Base-by-base conservation (phyloP, 2,888 invertebrate genomes). In the Lepetodrilus schrolli region DNA sequence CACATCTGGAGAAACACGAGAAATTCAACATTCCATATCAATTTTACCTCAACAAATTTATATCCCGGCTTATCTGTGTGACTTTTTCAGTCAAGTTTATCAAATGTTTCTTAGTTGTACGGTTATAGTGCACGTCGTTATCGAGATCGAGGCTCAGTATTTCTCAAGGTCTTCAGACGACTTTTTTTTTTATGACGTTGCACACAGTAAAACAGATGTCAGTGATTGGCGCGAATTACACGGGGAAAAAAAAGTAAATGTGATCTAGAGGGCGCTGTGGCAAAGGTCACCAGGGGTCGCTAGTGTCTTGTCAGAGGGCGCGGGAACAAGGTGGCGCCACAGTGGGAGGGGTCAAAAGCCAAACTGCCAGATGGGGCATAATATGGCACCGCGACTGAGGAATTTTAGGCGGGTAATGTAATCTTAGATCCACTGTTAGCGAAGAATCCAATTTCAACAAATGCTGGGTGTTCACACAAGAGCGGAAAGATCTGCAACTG, bases 281-380 rank as follows among this genome's bases (percentile, higher is more conserved):
- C 58, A 58, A 30, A 58, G 58, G 58, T 34, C 58, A 8, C 58
- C 58, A 58, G 58, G 58, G 58, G 58, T 58, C 58, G 58, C 30
- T 58, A 30, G 58, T 58, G 58, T 30, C 58, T 58, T 58, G 58
- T 58, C 30, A 34, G 26, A 58, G 58, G 58, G 58, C 58, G 58
- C 58, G 58, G 58, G 58, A 58, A 58, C 58, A 58, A 58, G 58
- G 58, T 58, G 58, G 58, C 34, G 58, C 26, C 26, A 30, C 58
- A 58, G 58, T 17, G 58, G 26, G 10, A 26, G 8, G 17, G 34
- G 58, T 58, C 34, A 58, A 34, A 34, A 34, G 30, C 34, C 30
- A 58, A 7, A 17, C 26, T 58, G 58, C 58, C 58, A 58, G 58
- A 58, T 58, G 58, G 58, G n/a, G n/a, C 26, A 23, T 43, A 43